Evolutionary conservation across 2,113 vertebrate species (phyloP), one percentile per base, ranked within the genome.

Genomic region (Leptobrachium leishanense): DNA sequence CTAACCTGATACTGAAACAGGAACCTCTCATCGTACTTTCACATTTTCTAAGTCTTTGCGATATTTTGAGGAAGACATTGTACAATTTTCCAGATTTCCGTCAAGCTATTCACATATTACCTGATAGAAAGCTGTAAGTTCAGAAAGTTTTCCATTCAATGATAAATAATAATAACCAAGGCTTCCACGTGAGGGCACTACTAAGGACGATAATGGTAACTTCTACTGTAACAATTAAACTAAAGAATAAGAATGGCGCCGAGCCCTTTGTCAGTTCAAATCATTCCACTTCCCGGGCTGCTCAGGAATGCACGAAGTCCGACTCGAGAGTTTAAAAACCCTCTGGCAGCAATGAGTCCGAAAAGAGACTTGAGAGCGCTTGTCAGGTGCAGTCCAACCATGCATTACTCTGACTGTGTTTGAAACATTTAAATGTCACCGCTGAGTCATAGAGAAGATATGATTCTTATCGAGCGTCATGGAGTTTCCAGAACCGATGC

Each of bases 351-450:
- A 57, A 40, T 13, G 40, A 40, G 13, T n/a, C 71, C 54, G 43
- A 73, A 41, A 43, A 62, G 53, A 62, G 2, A 82, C 82, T 84
- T 89, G 84, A 85, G 84, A 85, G 84, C 85, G 81, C 84, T 84
- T 82, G 82, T 86, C 91, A 90, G 91, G 90, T 92, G 90, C 87
- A 6, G 68, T 77, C 20, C 82, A 0, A 2, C 75, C n/a, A 89
- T 90, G 87, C 77, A 88, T 91, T 89, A 90, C 88, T 86, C 63
- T 86, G 90, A 90, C 90, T 83, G 43, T 42, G 82, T 74, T 91
- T 87, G 88, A 91, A 94, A 92, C 92, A 92, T 39, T 72, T 11
- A 86, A 87, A 89, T 79, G 88, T 88, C 88, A 57, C 85, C 81
- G 74, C 44, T 89, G 86, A 89, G 87, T 90, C 88, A 91, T 84